These are phyloP conservation scores for Ctenochaetus hawaiiensis DNA, from an alignment of 2,797 vertebrate species.

Conservation along the genomic window DNA sequence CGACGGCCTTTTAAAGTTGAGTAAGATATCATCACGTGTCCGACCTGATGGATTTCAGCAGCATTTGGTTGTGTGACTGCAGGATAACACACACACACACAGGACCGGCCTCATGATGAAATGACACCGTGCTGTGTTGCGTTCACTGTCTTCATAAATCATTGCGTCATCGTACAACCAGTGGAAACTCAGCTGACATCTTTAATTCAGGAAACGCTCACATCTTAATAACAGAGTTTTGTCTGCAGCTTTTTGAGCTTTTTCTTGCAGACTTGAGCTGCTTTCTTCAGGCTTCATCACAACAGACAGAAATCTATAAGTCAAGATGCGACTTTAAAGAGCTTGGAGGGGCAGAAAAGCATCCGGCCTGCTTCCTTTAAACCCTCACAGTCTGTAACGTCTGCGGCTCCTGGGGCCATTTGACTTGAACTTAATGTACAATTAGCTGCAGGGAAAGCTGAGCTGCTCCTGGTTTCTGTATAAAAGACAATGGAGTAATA, in stretches of 20 bases:
- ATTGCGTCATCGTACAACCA: not conserved
- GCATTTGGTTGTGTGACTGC: not conserved
- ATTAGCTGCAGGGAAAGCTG: conserved; percentile 39
- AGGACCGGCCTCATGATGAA: conserved; percentile 16
- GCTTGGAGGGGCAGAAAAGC: conserved; percentile 1
- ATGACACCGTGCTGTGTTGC: not conserved
- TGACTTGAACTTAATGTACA: conserved; percentile 45
- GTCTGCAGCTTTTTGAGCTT: not conserved
- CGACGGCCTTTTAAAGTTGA: not conserved
- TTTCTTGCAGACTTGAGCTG: not conserved
- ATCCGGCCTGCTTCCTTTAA: conserved; percentile 5
- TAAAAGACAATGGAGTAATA: conserved; percentile 57
- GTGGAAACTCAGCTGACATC: not conserved
- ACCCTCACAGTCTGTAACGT: conserved; percentile 20
- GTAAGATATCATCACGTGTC: not conserved
- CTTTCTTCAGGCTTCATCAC: conserved; percentile 3
- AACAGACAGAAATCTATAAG: conserved; percentile 13
- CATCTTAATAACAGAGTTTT: not conserved
- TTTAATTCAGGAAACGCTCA: conserved; percentile 17
- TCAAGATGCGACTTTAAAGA: conserved; percentile 27
- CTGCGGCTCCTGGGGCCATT: conserved; percentile 34
- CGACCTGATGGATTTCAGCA: not conserved
- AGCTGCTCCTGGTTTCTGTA: conserved; percentile 32
- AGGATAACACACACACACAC: conserved; percentile 6
- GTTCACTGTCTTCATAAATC: conserved; percentile 14